Base-by-base conservation (phyloP, 2,797 vertebrate genomes). In the Gastrophryne carolinensis region DNA sequence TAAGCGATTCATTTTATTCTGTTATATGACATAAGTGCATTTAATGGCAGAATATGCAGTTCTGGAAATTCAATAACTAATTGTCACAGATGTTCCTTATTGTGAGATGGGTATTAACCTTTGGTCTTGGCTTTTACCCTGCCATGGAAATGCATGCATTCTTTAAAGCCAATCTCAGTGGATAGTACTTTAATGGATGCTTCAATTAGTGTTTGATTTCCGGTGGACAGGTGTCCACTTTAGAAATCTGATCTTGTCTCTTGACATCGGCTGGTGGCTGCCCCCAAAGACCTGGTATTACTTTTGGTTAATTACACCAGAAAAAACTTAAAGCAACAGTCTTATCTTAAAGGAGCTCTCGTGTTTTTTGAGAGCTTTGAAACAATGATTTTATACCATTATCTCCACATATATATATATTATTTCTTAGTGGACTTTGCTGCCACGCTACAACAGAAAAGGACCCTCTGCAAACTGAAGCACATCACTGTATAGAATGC, bases 21-120 rank as follows among this genome's bases (percentile, higher is more conserved):
- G 49, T 66, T 66, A 66, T 10, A 34, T 9, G 3, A 73, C 53
- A 73, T 53, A 3, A 12, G 7, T 35, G 17, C 35, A 54, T 50
- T 32, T 32, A 62, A 32, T 53, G 47, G 17, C 23, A 41, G 49
- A 64, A 58, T 66, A 29, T 49, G 7, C 21, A 39, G 26, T 61
- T 5, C 63, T 44, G 9, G 19, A 41, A 61, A 34, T 69, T 15
- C 5, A 69, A 27, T 69, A 26, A 68, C 11, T 23, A 61, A 12
- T 17, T 2, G 23, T 29, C 60, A 11, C 30, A 58, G 67, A 23
- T 58, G 49, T 7, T 15, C 26, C 17, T 58, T 65, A 58, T 64
- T 44, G 47, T 19, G 13, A 47, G 53, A 37, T 52, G 58, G 39
- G 24, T 78, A 67, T 68, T 71, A 49, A 72, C 67, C 75, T 78